A percentile compares a stretch with the other conserved stretches of the same genome.
Conservation (phyloP, 2,797 vertebrate species). For the Crypturellus tataupa region DNA sequence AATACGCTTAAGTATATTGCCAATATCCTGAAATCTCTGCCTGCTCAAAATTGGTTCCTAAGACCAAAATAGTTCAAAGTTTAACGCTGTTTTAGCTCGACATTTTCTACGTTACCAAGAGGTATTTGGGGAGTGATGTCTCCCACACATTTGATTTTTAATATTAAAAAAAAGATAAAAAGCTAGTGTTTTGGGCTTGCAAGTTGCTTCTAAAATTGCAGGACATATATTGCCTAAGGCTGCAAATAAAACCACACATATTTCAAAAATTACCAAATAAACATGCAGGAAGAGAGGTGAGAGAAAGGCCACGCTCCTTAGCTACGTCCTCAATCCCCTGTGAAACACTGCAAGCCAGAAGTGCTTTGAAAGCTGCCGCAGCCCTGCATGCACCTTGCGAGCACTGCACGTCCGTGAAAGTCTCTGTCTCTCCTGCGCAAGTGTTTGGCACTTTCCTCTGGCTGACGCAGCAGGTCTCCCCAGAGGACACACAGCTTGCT, state of each 20-base stretch:
- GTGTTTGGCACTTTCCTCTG: background rate
- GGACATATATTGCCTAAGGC: background rate
- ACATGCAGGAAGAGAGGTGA: background rate
- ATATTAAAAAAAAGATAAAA: background rate
- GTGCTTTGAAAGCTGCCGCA: background rate
- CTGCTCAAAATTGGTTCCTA: background rate
- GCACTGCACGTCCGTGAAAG: background rate
- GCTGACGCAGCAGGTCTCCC: background rate
- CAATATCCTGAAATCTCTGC: background rate
- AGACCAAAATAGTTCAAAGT: background rate
- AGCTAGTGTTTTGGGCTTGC: background rate
- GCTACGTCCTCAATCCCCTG: background rate
- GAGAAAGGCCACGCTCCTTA: background rate
- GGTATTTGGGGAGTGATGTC: background rate
- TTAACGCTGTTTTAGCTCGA: background rate
- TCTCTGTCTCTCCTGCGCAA: background rate
- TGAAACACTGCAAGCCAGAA: background rate
- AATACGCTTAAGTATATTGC: background rate
- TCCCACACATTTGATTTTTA: background rate
- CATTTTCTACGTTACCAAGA: background rate
- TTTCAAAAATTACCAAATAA: background rate
- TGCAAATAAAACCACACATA: background rate
- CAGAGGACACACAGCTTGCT: background rate
- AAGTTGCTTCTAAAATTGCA: background rate
- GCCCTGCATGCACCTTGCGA: background rate